A percentile compares a stretch with the other conserved stretches of the same genome.
Conservation (phyloP, 1,140 invertebrate genomes). For the Antheraea mylitta region DNA sequence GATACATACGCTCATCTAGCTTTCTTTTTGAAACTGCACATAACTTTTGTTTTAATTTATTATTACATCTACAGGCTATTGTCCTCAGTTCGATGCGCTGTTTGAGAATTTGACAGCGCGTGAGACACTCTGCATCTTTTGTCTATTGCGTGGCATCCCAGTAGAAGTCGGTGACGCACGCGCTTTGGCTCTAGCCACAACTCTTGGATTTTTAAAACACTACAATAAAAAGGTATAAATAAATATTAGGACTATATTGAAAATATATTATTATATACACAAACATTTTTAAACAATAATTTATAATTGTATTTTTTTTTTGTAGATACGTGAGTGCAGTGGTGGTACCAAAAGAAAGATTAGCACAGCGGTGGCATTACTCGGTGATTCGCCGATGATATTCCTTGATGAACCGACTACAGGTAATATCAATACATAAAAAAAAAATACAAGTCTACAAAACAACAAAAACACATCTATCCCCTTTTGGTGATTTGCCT, state of each 20-base stretch:
- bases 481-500: no score
- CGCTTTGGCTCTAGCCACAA: conserved; percentile 50
- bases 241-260: background rate
- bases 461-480: no score
- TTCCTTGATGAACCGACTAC: conserved; percentile 93
- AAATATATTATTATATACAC: no score
- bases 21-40: no score
- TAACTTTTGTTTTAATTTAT: background rate
- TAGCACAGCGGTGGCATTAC: conserved; percentile 94
- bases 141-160: conserved; percentile 84
- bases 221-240: conserved; percentile 76
- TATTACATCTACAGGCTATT: conserved; percentile 79
- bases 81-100: conserved; percentile 88
- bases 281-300: no score
- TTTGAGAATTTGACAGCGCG: conserved; percentile 86
- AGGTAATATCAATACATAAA: no score
- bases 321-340: conserved; percentile 84
- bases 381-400: conserved; percentile 93
- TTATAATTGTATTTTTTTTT: background rate
- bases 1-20: no score
- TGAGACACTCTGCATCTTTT: conserved; percentile 87
- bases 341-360: conserved; percentile 97
- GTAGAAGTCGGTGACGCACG: conserved; percentile 49
- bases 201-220: conserved; percentile 76
- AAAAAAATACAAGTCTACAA: background rate